These are phyloP conservation scores for Tautogolabrus adspersus DNA, from an alignment of 2,113 vertebrate species.

Conservation along the genomic window DNA sequence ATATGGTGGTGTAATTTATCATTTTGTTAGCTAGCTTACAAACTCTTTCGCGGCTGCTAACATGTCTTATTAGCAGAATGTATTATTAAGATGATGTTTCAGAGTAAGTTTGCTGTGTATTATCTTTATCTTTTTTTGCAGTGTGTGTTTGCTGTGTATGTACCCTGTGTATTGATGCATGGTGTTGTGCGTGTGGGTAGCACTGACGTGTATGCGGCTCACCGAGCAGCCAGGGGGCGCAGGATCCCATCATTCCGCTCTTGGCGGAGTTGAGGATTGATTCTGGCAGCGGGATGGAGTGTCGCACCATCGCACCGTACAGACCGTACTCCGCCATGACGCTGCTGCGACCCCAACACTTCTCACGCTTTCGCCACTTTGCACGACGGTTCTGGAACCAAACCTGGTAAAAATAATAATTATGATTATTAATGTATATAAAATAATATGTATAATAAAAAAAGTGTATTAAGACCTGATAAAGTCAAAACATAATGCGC, in stretches of 20 bases:
- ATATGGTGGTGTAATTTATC: too few species aligned
- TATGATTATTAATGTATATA: not conserved
- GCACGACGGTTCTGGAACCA: slow-evolving; percentile 98
- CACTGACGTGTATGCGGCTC: slow-evolving; percentile 84
- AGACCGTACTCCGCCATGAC: slow-evolving; percentile 97
- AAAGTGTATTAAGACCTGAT: too few species aligned
- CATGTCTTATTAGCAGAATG: too few species aligned
- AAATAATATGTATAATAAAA: not conserved
- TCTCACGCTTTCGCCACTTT: slow-evolving; percentile 96
- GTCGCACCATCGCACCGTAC: slow-evolving; percentile 96
- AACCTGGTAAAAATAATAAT: slow-evolving; percentile 82
- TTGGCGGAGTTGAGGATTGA: slow-evolving; percentile 92
- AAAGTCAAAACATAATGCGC: too few species aligned
- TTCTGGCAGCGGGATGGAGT: slow-evolving; percentile 94
- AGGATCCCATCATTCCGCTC: slow-evolving; percentile 90
- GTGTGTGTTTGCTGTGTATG: not conserved
- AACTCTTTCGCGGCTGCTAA: too few species aligned
- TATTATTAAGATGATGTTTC: too few species aligned
- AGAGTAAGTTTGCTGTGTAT: too few species aligned
- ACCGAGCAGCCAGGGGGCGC: slow-evolving; percentile 96
- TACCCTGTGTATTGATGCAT: slow-evolving; percentile 26
- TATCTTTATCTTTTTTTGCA: too few species aligned
- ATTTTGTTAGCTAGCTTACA: too few species aligned
- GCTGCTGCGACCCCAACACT: slow-evolving; percentile 96
- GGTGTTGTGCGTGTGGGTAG: slow-evolving; percentile 66